A percentile compares a stretch with the other conserved stretches of the same genome.
Evolutionary conservation across 2,113 vertebrate species (phyloP).

Genomic region (Zapus hudsonius): DNA sequence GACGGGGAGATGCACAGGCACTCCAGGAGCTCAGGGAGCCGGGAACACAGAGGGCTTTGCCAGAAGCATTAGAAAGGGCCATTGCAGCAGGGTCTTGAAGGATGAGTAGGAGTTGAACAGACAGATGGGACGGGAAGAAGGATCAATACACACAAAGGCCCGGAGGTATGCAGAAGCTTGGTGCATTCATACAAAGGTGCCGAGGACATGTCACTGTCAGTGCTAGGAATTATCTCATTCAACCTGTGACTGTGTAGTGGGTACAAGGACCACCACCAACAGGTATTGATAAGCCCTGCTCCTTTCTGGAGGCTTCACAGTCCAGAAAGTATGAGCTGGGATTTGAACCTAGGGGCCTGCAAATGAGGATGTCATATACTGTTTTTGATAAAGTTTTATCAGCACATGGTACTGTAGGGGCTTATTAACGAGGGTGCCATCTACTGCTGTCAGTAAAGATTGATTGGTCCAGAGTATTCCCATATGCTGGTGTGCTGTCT

Average conservation of each 20-base stretch:
- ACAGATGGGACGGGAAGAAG: background rate
- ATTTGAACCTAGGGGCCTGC: background rate
- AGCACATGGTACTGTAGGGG: too few relatives aligned
- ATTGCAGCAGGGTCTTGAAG: background rate
- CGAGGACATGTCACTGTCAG: too few relatives aligned
- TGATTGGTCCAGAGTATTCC: background rate
- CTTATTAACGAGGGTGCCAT: rapidly evolving
- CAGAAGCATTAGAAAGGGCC: background rate
- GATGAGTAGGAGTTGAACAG: slow-evolving; percentile 39
- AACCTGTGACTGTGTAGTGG: background rate
- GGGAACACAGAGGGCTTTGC: background rate
- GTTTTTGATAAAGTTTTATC: too few relatives aligned
- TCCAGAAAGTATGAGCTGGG: rapidly evolving
- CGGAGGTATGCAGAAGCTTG: rapidly evolving
- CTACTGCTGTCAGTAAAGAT: background rate
- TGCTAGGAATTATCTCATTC: background rate
- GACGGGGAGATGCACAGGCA: rapidly evolving
- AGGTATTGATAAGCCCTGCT: background rate
- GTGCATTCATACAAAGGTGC: background rate
- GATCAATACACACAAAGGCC: background rate
- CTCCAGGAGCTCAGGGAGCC: rapidly evolving
- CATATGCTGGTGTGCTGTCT: rapidly evolving
- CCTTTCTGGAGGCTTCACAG: background rate
- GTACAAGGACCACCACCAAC: too few relatives aligned
- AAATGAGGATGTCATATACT: too few relatives aligned